phyloP scores from a whole-genome alignment of 2,113 vertebrate species.

The Chionodraco myersi region DNA sequence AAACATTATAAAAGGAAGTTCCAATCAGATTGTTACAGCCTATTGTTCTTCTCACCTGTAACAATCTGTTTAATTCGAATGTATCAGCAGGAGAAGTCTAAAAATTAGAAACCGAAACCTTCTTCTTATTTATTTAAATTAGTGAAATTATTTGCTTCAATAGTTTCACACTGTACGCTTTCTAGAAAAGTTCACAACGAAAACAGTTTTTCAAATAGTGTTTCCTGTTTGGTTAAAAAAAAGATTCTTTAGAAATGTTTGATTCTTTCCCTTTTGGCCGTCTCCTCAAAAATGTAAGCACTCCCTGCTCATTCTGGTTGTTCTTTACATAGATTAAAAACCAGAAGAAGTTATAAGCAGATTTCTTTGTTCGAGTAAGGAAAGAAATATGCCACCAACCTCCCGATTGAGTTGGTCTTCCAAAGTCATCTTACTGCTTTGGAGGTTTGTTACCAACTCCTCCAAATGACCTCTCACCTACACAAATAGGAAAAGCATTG shows the following conservation, averaged over 20 bases:
- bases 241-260: neutral
- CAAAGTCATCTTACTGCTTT: conserved; percentile 86
- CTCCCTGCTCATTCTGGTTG: neutral
- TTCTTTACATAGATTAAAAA: conserved; percentile 8
- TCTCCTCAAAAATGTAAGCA: neutral
- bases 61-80: neutral
- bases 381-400: conserved; percentile 73
- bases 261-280: neutral
- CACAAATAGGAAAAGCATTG: conserved; percentile 28
- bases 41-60: too few species aligned
- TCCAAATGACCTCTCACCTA: conserved; percentile 88
- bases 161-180: neutral
- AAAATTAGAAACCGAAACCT: neutral
- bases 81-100: neutral
- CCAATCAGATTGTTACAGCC: neutral
- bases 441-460: conserved; percentile 87
- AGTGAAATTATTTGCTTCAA: neutral
- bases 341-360: neutral
- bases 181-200: too few species aligned
- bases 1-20: neutral
- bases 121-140: neutral
- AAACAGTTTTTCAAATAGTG: neutral
- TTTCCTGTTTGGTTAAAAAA: neutral
- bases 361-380: neutral
- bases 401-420: conserved; percentile 88